A percentile compares a stretch with the other conserved stretches of the same genome.
These are phyloP conservation scores for Leucoma salicis DNA, from an alignment of 2,888 invertebrate species.

Conservation along the genomic window DNA sequence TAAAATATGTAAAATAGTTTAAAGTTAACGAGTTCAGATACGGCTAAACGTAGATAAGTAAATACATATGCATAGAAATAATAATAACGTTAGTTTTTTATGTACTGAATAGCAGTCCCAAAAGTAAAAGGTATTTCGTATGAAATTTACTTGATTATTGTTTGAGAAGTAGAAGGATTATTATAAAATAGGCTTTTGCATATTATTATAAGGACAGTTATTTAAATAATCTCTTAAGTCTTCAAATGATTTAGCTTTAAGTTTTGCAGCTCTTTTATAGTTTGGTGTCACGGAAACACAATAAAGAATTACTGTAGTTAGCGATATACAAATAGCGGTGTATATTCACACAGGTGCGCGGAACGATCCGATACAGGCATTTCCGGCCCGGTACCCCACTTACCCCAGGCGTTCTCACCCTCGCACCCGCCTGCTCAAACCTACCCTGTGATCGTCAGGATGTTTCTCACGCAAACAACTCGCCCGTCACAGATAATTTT, in stretches of 20 bases:
- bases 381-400: constrained; percentile 75
- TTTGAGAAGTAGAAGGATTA: background rate
- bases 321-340: constrained; percentile 59
- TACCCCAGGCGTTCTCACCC: constrained; percentile 49
- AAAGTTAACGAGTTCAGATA: too few species aligned
- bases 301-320: background rate
- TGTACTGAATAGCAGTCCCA: too few species aligned
- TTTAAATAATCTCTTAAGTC: too few species aligned
- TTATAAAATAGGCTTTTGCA: too few species aligned
- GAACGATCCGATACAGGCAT: constrained; percentile 68
- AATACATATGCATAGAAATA: too few species aligned
- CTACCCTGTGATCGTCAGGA: constrained; percentile 34
- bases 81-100: too few species aligned
- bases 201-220: too few species aligned
- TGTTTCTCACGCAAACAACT: constrained; percentile 70
- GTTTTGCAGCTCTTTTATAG: too few species aligned
- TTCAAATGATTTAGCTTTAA: too few species aligned
- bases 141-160: background rate
- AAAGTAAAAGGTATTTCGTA: background rate
- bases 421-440: constrained; percentile 37
- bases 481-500: constrained; percentile 65
- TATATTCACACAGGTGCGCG: constrained; percentile 75
- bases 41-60: too few species aligned
- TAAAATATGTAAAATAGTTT: too few species aligned
- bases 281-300: background rate